A percentile compares a stretch with the other conserved stretches of the same genome.
These are phyloP conservation scores for Rostratula benghalensis DNA, from an alignment of 2,113 vertebrate genomes.

Conservation along the genomic window DNA sequence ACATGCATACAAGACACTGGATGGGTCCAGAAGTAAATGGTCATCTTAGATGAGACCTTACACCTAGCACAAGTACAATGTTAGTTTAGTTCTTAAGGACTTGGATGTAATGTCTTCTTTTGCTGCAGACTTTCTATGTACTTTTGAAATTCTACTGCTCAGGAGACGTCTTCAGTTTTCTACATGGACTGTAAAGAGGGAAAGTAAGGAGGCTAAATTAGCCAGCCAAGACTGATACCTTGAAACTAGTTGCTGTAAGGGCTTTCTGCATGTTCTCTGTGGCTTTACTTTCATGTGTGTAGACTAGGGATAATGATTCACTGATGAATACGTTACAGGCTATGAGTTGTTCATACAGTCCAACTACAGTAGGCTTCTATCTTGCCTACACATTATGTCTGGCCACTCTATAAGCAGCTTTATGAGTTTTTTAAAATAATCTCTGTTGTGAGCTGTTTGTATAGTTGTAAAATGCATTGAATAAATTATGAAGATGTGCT, in stretches of 20 bases:
- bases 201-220: background rate
- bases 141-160: background rate
- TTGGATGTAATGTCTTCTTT: background rate
- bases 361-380: background rate
- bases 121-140: background rate
- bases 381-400: background rate
- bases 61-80: background rate
- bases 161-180: background rate
- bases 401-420: background rate
- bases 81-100: background rate
- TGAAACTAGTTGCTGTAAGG: background rate
- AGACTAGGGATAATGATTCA: background rate
- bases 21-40: rapidly evolving
- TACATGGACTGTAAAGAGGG: background rate
- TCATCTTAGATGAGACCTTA: background rate
- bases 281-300: background rate
- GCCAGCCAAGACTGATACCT: background rate
- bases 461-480: background rate
- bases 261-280: background rate
- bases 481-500: background rate
- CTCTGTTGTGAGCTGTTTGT: background rate
- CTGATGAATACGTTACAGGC: background rate
- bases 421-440: background rate
- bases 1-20: background rate
- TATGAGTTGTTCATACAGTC: background rate